Evolutionary conservation across 2,113 vertebrate species (phyloP), one percentile per base, ranked within the genome.

Genomic region (Panthera uncia): DNA sequence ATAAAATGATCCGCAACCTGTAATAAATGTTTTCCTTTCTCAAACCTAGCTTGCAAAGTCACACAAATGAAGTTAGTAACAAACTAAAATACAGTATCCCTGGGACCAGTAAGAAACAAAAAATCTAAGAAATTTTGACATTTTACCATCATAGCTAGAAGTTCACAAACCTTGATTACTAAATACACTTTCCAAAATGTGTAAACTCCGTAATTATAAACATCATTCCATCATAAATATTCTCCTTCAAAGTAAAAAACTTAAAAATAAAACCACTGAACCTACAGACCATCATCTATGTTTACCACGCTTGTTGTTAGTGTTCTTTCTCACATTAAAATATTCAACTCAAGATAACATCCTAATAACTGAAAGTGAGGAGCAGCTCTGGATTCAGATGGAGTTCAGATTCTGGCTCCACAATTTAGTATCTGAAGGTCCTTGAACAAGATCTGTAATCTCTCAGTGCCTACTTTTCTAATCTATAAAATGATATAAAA

Each of bases 81-180:
- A 96, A 15, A 88, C 23, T 89, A 96, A 90, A 95, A 69, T 5
- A 4, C 63, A 55, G 36, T 12, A 73, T 80, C 31, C 74, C 10
- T 48, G 8, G 15, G 21, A 45, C 33, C 50, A 95, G 41, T 45
- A 69, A 83, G 4, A 73, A 65, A n/a, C 23, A 66, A 65, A 83
- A 93, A 78, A 65, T 85, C 19, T 80, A 89, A 95, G 50, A 84
- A 95, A 96, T 50, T 57, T 18, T 87, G 50, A 91, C 23, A 97
- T 97, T 94, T 96, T 91, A 92, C 55, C 31, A 87, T 65, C 52
- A 93, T 8, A 87, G 1, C 14, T 79, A 1, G 18, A 94, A 92
- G 23, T 76, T 36, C 11, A 55, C 12, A 92, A 91, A 80, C 6
- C 33, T 52, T 91, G 65, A 90, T 92, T 92, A 96, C 66, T 86